Conservation (phyloP, 2,113 vertebrate genomes). For the Dryoscopus gambensis region DNA sequence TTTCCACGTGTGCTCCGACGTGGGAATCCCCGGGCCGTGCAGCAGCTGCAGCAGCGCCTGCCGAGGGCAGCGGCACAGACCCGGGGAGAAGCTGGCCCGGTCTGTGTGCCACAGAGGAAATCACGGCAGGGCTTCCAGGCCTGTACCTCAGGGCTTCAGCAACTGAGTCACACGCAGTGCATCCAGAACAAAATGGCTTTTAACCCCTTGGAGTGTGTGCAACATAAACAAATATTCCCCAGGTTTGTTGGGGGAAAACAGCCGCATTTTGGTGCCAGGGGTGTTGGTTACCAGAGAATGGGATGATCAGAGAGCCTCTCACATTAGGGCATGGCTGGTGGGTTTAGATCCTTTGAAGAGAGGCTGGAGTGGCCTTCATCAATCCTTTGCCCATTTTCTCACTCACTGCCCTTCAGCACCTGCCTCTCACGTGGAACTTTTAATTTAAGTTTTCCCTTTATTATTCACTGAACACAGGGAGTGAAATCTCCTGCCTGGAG, state of each 20-base stretch:
- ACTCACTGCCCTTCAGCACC: not conserved
- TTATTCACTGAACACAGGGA: not conserved
- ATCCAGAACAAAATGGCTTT: not conserved
- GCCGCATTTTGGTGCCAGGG: not conserved
- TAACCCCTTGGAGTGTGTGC: not conserved
- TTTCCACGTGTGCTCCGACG: not conserved
- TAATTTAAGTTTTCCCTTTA: not conserved
- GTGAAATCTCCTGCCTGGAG: not conserved
- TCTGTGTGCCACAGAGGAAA: not conserved
- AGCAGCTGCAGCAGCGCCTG: not conserved
- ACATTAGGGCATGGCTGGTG: not conserved
- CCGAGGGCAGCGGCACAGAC: not conserved
- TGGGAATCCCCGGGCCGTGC: not conserved
- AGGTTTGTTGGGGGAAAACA: not conserved
- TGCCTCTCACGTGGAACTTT: not conserved
- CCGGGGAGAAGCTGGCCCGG: not conserved
- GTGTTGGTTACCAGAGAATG: not conserved
- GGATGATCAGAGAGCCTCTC: not conserved
- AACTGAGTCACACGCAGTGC: not conserved
- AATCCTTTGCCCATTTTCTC: not conserved
- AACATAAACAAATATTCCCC: not conserved
- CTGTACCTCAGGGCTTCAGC: not conserved
- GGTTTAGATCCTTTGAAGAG: not conserved
- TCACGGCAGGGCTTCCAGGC: not conserved
- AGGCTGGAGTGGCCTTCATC: not conserved